These are phyloP conservation scores for Spongia lamella DNA, from an alignment of 37 sponge, comb jelly and placozoan species.

Conservation along the genomic window DNA sequence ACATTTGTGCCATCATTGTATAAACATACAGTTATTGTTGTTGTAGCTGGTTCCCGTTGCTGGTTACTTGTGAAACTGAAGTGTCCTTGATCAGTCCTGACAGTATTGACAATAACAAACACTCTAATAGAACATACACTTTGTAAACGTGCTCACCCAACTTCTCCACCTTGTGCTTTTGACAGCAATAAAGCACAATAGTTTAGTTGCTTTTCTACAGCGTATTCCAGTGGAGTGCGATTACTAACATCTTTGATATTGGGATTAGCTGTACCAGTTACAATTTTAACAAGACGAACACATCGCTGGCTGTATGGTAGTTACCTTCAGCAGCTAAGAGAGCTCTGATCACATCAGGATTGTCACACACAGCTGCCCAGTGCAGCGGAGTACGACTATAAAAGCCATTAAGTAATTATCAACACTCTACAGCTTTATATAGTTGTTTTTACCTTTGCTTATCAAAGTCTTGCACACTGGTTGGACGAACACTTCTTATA, in stretches of 20 bases:
- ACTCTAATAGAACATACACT: not conserved
- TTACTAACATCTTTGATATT: constrained; percentile 37
- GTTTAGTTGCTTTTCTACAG: constrained; percentile 44
- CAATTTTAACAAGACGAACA: not conserved
- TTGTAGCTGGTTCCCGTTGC: too few species aligned
- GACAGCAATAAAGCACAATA: constrained; percentile 70
- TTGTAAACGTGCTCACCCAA: not conserved
- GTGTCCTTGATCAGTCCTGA: constrained; percentile 2
- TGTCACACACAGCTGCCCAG: constrained; percentile 89
- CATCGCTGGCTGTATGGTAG: not conserved
- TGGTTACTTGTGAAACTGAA: not conserved
- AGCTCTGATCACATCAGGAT: constrained; percentile 59
- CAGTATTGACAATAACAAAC: not conserved
- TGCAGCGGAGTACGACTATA: constrained; percentile 81
- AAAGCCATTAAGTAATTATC: not conserved
- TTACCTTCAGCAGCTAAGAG: constrained; percentile 68
- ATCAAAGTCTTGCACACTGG: constrained; percentile 63
- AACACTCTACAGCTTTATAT: not conserved
- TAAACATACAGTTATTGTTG: too few species aligned
- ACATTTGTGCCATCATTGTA: too few species aligned
- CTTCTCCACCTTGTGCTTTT: constrained; percentile 6
- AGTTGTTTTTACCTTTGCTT: constrained; percentile 40
- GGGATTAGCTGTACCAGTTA: constrained; percentile 40
- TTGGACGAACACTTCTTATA: constrained; percentile 51
- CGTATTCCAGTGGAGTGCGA: constrained; percentile 67